These are phyloP conservation scores for Daubentonia madagascariensis DNA, from an alignment of 2,113 vertebrate species.

Conservation along the genomic window DNA sequence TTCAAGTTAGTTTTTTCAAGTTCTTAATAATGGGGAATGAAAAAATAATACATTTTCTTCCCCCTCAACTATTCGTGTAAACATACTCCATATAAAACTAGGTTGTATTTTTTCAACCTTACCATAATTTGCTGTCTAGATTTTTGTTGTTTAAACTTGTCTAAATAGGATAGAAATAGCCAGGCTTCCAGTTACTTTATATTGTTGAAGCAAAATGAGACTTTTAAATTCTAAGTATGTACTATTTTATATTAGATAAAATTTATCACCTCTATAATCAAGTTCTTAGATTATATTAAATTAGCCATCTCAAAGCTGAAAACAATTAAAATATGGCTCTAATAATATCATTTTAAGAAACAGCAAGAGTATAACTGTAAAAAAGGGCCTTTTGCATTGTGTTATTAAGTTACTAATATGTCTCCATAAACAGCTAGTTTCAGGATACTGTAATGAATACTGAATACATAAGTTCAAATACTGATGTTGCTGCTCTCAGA, in stretches of 20 bases:
- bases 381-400: background rate
- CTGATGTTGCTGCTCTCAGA: conserved; percentile 46
- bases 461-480: conserved; percentile 52
- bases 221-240: background rate
- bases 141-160: background rate
- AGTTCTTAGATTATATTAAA: conserved; percentile 15
- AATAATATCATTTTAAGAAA: background rate
- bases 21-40: background rate
- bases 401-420: background rate
- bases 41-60: background rate
- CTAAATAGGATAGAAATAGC: background rate
- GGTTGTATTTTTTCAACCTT: background rate
- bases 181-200: background rate
- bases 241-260: background rate
- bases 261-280: conserved; percentile 6
- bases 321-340: background rate
- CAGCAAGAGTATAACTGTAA: background rate
- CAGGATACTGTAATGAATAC: conserved; percentile 35
- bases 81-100: background rate
- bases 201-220: background rate
- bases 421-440: conserved; percentile 19
- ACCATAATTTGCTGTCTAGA: background rate
- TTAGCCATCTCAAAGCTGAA: background rate
- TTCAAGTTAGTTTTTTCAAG: background rate
- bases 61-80: background rate